Evolutionary conservation across 92 coral and sea anemone genomes (phyloP), one percentile per base, ranked within the genome.

Genomic region (Epizoanthus ramosus): DNA sequence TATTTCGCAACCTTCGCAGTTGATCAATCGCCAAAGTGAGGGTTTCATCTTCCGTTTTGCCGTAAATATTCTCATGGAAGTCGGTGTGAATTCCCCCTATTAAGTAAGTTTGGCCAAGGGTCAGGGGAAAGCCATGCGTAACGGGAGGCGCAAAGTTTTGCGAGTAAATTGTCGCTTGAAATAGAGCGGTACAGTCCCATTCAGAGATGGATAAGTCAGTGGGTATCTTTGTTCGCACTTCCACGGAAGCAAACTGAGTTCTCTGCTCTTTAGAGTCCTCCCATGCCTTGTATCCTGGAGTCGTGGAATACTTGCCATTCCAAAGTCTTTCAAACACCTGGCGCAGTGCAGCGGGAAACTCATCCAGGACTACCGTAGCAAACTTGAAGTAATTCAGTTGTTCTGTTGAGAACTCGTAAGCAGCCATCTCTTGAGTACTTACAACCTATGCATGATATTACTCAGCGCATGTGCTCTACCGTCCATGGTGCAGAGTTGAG

Each of bases 191-290:
- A 16, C 63, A 58, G 63, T 58, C 63, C 63, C 63, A 58, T 19
- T 58, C 19, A 19, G n/a, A 16, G 63, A 16, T 16, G 63, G 19
- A 16, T 4, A 58, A 16, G 63, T 58, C 63, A 19, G 63, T 58
- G 63, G 63, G 63, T 16, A 58, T 7, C 63, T 58, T 58, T 16
- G 63, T 19, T 16, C 63, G 19, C 5, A 16, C 76, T 68, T 81
- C 85, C 19, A 31, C 19, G 31, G 47, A 16, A 39, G 35, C 54
- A 10, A 81, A 74, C 85, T 67, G 19, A 18, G 37, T 67, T 8
- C 85, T 60, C 15, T 63, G 74, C 2, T 3, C 60, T 9, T 10
- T 28, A n/a, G 75, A 64, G 57, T 81, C 85, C 19, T 81, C 85
- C 85, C 85, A 81, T 16, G 5, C 3, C 63, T 58, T 16, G 63